Evolutionary conservation across 2,797 vertebrate species (phyloP).

Genomic region (Notamacropus eugenii): DNA sequence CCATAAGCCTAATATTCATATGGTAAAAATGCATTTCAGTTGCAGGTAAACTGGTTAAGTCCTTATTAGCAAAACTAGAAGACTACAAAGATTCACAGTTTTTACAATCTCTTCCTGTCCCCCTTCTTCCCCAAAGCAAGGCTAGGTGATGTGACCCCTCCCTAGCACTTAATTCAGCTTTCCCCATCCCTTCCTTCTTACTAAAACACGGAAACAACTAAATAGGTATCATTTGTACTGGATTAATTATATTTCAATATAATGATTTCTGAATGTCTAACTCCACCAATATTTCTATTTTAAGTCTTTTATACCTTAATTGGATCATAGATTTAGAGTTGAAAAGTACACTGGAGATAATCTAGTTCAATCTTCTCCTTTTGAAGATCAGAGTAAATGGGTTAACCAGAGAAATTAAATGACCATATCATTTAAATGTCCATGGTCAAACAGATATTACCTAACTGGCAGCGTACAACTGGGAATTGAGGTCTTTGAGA

Average conservation of each 20-base stretch:
- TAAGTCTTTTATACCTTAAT: neutral
- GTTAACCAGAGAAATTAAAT: neutral
- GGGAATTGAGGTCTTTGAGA: neutral
- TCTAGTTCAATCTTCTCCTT: neutral
- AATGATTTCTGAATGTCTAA: neutral
- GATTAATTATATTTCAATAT: constrained; percentile 47
- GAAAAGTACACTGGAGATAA: neutral
- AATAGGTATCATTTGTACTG: neutral
- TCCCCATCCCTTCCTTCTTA: constrained; percentile 33
- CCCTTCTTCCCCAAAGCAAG: neutral
- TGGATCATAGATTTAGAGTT: neutral
- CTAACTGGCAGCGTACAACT: neutral
- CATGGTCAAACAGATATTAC: neutral
- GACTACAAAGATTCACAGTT: constrained; percentile 15
- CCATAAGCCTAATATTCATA: constrained; percentile 26
- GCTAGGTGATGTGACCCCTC: neutral
- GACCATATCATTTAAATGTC: neutral
- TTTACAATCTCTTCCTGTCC: constrained; percentile 42
- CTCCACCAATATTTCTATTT: neutral
- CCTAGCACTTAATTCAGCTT: constrained; percentile 32
- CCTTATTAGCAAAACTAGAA: constrained; percentile 47
- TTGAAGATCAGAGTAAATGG: neutral
- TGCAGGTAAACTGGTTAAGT: constrained; percentile 12
- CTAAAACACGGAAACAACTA: constrained; percentile 37
- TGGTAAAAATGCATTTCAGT: constrained; percentile 12